Evolutionary conservation across 2,888 invertebrate species (phyloP), one percentile per base, ranked within the genome.

Genomic region (Aethes cnicana): DNA sequence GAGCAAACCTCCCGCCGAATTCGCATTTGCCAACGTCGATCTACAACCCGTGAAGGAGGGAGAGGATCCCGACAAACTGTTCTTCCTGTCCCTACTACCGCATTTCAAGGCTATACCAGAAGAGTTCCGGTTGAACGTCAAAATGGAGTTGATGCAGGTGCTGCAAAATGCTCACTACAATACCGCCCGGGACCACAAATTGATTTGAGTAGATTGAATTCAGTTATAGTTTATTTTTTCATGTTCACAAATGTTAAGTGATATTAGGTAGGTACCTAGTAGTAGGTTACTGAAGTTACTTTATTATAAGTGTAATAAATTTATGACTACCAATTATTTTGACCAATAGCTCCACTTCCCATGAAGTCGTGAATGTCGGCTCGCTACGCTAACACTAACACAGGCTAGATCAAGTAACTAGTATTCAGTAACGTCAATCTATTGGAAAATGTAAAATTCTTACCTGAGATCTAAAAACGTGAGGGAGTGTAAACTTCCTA

Each of bases 391-490:
- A 6, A 32, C n/a, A n/a, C 32, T 11, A 32, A 16, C 17, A 32
- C 32, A 17, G 14, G 7, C 14, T 17, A 11, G 12, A 17, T 8
- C n/a, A 32, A 17, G n/a, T 4, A 32, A 17, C 4, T 32, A 30
- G 14, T 30, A n/a, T n/a, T n/a, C n/a, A n/a, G n/a, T n/a, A n/a
- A n/a, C n/a, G n/a, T n/a, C n/a, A n/a, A n/a, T n/a, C n/a, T n/a
- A n/a, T n/a, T n/a, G n/a, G n/a, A n/a, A n/a, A n/a, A n/a, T n/a
- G n/a, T n/a, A n/a, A 54, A 53, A 33, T 7, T 67, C 80, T 77
- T 75, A 95, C 95, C 95, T 96, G 83, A 98, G 92, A 91, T 98
- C 97, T 81, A 98, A 92, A 86, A 95, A 95, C 64, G 95, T 96
- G 52, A 98, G 92, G 61, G 96, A 95, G 74, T 96, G 96, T 49